These are phyloP conservation scores for Laticauda laticaudata DNA, from an alignment of 2,113 vertebrate genomes.

Conservation along the genomic window DNA sequence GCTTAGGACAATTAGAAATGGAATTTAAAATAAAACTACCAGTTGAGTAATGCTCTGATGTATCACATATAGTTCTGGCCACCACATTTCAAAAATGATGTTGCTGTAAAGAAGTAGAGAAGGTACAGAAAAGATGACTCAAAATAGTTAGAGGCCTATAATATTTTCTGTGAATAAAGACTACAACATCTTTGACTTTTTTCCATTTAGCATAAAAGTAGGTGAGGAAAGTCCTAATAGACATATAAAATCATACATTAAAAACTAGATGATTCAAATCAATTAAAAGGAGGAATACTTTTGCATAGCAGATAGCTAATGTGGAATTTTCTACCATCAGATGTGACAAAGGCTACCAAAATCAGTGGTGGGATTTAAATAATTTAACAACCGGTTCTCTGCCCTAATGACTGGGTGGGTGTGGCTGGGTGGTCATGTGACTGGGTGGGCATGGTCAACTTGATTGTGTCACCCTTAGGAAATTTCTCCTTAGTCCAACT, in stretches of 20 bases:
- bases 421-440: too few species aligned
- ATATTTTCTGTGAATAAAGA: neutral
- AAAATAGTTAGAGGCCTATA: neutral
- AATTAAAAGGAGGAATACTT: neutral
- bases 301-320: neutral
- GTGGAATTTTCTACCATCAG: neutral
- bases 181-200: neutral
- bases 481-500: too few species aligned
- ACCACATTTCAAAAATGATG: neutral
- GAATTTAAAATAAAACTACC: neutral
- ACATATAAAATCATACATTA: neutral
- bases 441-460: too few species aligned
- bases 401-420: too few species aligned
- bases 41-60: neutral
- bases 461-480: too few species aligned
- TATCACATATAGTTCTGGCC: too few species aligned
- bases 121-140: neutral
- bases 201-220: neutral
- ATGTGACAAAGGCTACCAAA: neutral
- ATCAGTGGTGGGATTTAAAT: too few species aligned
- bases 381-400: too few species aligned
- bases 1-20: neutral
- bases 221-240: neutral
- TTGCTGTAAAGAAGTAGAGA: neutral
- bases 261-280: neutral